A percentile compares a stretch with the other conserved stretches of the same genome.
Evolutionary conservation across 2,888 invertebrate species (phyloP).

Genomic region (Melipona beecheii): DNA sequence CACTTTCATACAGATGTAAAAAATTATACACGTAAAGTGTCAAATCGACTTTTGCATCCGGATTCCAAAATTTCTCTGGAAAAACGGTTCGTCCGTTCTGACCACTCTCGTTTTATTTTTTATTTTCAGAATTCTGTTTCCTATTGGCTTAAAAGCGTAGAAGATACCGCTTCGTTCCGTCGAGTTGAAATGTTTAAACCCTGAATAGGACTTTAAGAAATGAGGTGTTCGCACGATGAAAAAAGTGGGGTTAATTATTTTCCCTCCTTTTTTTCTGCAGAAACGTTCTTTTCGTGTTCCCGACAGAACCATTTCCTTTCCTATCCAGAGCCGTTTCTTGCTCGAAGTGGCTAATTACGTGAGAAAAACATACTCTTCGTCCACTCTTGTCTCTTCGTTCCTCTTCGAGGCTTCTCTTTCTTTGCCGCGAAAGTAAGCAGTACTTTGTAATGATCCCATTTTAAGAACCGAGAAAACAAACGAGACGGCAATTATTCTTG

Average conservation of each 20-base stretch:
- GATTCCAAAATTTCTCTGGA: neutral
- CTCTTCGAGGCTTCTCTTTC: neutral
- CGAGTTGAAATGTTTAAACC: conserved; percentile 24
- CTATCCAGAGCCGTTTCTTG: conserved; percentile 45
- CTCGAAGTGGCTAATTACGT: conserved; percentile 66
- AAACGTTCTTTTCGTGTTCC: conserved; percentile 40
- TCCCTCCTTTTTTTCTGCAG: conserved; percentile 14
- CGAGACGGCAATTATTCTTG: conserved; percentile 60
- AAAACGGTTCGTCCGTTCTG: neutral
- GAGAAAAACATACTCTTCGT: conserved; percentile 61
- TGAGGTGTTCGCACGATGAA: conserved; percentile 17
- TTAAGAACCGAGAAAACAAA: conserved; percentile 57
- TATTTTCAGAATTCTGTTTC: neutral
- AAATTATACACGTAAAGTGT: too few relatives aligned
- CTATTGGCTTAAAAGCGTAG: neutral
- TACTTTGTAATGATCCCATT: conserved; percentile 62
- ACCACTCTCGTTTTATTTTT: neutral
- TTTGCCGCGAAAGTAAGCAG: conserved; percentile 41
- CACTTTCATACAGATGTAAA: too few relatives aligned
- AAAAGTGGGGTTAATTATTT: conserved; percentile 66
- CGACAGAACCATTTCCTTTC: conserved; percentile 47
- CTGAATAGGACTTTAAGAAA: conserved; percentile 2
- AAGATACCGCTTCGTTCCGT: conserved; percentile 21
- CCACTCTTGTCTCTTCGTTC: neutral
- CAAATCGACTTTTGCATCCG: too few relatives aligned